Evolutionary conservation across 1,140 invertebrate genomes (phyloP).

Genomic region (Drosophila saltans): DNA sequence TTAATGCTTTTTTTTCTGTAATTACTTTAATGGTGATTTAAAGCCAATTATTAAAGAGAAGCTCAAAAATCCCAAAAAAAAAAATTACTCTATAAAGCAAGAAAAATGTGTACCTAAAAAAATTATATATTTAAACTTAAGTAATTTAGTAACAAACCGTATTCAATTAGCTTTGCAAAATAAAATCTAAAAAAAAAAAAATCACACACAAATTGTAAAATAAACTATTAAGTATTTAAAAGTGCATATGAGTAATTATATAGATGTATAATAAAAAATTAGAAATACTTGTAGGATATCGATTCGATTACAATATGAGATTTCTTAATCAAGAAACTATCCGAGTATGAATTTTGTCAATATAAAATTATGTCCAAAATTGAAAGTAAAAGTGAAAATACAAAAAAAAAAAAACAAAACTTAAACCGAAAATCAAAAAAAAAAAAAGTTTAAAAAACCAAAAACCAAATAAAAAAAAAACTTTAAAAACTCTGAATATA

Average conservation of each 20-base stretch:
- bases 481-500: not conserved
- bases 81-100: conserved; percentile 37
- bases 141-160: conserved; percentile 55
- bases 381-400: conserved; percentile 14
- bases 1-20: conserved; percentile 8
- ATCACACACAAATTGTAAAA: conserved; percentile 7
- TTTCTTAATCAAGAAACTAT: conserved; percentile 26
- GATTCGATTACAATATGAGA: conserved; percentile 44
- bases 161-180: conserved; percentile 75
- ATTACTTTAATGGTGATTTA: conserved; percentile 7
- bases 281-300: conserved; percentile 24
- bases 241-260: conserved; percentile 22
- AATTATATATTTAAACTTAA: conserved; percentile 7
- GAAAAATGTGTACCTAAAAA: conserved; percentile 71
- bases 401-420: conserved; percentile 16
- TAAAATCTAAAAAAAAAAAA: conserved; percentile 30
- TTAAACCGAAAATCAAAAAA: not conserved
- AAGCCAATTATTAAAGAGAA: conserved; percentile 48
- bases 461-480: conserved; percentile 33
- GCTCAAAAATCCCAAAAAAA: conserved; percentile 69
- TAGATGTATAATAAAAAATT: conserved; percentile 19
- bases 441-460: conserved; percentile 32
- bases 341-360: conserved; percentile 30
- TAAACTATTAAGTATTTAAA: conserved; percentile 36
- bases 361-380: conserved; percentile 31